Conservation (phyloP, 1,140 invertebrate genomes). For the Steinernema feltiae region DNA sequence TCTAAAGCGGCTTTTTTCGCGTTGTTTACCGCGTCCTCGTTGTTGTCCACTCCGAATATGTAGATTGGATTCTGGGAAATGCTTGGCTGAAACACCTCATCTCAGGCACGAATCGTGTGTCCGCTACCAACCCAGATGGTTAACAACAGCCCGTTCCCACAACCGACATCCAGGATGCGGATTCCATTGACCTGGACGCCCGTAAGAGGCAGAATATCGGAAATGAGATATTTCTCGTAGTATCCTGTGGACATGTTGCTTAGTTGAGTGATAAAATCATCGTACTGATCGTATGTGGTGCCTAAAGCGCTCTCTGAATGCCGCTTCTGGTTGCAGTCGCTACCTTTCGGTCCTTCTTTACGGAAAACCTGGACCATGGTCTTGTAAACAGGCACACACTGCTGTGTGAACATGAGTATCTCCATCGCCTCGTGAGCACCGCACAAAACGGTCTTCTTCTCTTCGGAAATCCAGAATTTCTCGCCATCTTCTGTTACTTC, state of each 20-base stretch:
- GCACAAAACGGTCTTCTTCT: neutral
- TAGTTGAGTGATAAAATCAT: slow-evolving; percentile 27
- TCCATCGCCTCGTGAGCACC: neutral
- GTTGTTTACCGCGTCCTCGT: neutral
- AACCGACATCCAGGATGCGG: slow-evolving; percentile 39
- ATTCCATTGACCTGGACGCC: slow-evolving; percentile 26
- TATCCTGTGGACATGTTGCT: slow-evolving; percentile 24
- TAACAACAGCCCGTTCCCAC: slow-evolving; percentile 34
- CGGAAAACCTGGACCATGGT: slow-evolving; percentile 26
- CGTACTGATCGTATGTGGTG: slow-evolving; percentile 28
- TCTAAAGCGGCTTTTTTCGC: neutral
- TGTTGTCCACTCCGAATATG: slow-evolving; percentile 2
- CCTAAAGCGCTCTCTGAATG: slow-evolving; percentile 25
- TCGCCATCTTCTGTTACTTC: slow-evolving; percentile 37
- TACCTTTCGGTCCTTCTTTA: slow-evolving; percentile 30
- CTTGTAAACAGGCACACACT: slow-evolving; percentile 21
- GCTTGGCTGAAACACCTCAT: neutral
- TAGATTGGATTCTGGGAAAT: neutral
- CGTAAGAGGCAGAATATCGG: slow-evolving; percentile 35
- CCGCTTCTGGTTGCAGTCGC: slow-evolving; percentile 11
- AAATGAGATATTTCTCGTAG: slow-evolving; percentile 37
- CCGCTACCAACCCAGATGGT: neutral
- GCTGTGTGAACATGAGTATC: slow-evolving; percentile 20
- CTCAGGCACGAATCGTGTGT: neutral
- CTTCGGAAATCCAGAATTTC: slow-evolving; percentile 36